A percentile compares a stretch with the other conserved stretches of the same genome.
Conservation (phyloP, 2,113 vertebrate genomes). For the Phodopus roborovskii region DNA sequence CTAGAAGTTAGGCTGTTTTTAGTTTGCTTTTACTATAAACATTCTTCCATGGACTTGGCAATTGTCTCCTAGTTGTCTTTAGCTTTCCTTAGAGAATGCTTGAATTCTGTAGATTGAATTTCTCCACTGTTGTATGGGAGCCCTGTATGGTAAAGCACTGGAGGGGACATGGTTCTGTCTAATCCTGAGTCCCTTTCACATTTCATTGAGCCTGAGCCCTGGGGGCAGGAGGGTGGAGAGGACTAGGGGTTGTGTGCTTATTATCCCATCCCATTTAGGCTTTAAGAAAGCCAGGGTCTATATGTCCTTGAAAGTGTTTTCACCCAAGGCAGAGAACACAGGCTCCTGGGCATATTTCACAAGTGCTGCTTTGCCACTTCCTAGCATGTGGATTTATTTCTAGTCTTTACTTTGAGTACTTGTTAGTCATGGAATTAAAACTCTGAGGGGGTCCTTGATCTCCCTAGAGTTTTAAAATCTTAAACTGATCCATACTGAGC, state of each 20-base stretch:
- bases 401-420: background rate
- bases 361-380: background rate
- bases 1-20: background rate
- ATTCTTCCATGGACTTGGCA: background rate
- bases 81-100: background rate
- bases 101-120: constrained; percentile 13
- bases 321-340: background rate
- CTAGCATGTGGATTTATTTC: too few relatives aligned
- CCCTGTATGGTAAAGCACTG: background rate
- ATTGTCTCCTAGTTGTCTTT: background rate
- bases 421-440: constrained; percentile 4
- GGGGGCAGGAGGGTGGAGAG: too few relatives aligned
- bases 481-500: background rate
- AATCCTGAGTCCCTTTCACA: background rate
- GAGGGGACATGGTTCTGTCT: background rate
- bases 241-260: background rate
- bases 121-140: background rate
- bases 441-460: background rate
- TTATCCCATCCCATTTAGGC: background rate
- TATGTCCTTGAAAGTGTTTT: background rate
- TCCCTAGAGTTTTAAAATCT: background rate
- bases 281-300: background rate
- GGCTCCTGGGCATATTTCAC: background rate
- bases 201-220: background rate
- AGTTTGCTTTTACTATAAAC: background rate